phyloP scores from a whole-genome alignment of 2,888 invertebrate genomes.

The Cephalotes varians region DNA sequence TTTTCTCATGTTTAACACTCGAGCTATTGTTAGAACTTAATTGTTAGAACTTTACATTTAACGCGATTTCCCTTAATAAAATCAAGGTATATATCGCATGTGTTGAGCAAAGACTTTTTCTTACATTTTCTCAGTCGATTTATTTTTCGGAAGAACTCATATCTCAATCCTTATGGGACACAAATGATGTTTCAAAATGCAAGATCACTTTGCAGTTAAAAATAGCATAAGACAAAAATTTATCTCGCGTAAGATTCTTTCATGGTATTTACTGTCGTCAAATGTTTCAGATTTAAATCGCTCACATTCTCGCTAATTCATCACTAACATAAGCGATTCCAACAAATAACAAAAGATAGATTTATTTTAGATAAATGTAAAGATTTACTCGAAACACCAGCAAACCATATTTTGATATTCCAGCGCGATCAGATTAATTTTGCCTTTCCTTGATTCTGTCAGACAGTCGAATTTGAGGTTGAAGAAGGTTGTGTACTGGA shows the following conservation, averaged over 20 bases:
- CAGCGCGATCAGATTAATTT: slow-evolving; percentile 77
- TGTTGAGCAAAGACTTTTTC: slow-evolving; percentile 63
- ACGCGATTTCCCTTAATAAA: slow-evolving; percentile 33
- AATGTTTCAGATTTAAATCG: not conserved
- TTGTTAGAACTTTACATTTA: slow-evolving; percentile 18
- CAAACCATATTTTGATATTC: slow-evolving; percentile 45
- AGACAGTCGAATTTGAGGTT: slow-evolving; percentile 81
- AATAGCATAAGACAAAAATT: slow-evolving; percentile 45
- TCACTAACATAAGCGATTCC: slow-evolving; percentile 12
- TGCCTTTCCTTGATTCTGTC: slow-evolving; percentile 79
- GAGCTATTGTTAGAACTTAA: slow-evolving; percentile 10
- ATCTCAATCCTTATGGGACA: slow-evolving; percentile 59
- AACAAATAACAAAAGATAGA: slow-evolving; percentile 33
- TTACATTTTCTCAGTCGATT: slow-evolving; percentile 60
- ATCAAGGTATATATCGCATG: slow-evolving; percentile 61
- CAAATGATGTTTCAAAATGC: slow-evolving; percentile 59
- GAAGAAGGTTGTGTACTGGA: slow-evolving; percentile 79
- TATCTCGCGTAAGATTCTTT: slow-evolving; percentile 4
- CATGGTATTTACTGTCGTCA: not conserved
- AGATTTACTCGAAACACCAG: slow-evolving; percentile 13
- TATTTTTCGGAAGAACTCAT: slow-evolving; percentile 63
- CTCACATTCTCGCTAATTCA: not conserved
- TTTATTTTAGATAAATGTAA: not conserved
- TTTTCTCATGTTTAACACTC: slow-evolving; percentile 18
- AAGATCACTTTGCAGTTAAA: slow-evolving; percentile 57